Percentiles rank a stretch among this genome's conserved stretches.
These are phyloP conservation scores for Lepidurus packardi DNA, from an alignment of 1,140 invertebrate genomes.

Conservation along the genomic window DNA sequence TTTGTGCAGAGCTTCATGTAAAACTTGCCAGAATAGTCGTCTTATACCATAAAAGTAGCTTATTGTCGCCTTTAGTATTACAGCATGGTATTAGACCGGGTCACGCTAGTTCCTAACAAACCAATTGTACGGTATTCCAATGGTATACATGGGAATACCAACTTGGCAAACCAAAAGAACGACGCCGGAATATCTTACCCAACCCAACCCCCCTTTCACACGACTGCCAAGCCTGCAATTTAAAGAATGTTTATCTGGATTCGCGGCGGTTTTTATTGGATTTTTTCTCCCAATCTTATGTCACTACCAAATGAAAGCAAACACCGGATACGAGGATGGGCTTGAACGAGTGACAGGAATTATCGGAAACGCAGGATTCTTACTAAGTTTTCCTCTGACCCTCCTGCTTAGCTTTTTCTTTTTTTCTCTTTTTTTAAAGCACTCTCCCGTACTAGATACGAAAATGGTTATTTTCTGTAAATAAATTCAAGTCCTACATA, in stretches of 20 bases:
- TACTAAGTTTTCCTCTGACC: background rate
- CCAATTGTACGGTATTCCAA: background rate
- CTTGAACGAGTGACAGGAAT: background rate
- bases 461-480: too few relatives aligned
- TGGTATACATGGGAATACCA: background rate
- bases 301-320: background rate
- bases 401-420: too few relatives aligned
- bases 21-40: background rate
- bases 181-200: background rate
- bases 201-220: background rate
- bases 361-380: background rate
- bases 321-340: background rate
- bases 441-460: too few relatives aligned
- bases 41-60: background rate
- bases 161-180: background rate
- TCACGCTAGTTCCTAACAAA: background rate
- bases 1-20: too few relatives aligned
- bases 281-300: background rate
- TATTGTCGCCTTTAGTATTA: background rate
- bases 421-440: too few relatives aligned
- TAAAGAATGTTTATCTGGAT: background rate
- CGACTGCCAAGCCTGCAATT: background rate
- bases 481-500: too few relatives aligned
- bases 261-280: background rate
- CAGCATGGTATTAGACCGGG: background rate